Conservation (phyloP, 2,888 invertebrate species). For the Epirrhoe tristata region DNA sequence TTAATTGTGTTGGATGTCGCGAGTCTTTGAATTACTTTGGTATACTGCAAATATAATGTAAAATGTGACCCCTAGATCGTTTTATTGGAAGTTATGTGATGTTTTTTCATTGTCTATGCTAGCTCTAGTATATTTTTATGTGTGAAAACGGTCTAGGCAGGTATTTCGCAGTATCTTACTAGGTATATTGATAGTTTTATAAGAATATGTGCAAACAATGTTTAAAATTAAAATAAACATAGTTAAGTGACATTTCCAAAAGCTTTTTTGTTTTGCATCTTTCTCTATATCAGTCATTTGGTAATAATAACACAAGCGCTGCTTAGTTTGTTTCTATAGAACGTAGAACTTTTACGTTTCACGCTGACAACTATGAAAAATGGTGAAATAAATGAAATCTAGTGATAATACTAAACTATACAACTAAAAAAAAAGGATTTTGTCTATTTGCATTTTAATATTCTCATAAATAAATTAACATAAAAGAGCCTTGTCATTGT, state of each 20-base stretch:
- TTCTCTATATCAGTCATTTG: background rate
- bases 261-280: constrained; percentile 41
- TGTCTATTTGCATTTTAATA: no score
- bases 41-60: constrained; percentile 8
- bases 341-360: no score
- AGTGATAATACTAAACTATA: no score
- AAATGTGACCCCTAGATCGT: constrained; percentile 13
- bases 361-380: no score
- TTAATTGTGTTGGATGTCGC: constrained; percentile 9
- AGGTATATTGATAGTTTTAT: constrained; percentile 55
- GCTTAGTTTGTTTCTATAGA: no score
- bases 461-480: no score
- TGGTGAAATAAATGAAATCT: no score
- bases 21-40: constrained; percentile 13
- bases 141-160: constrained; percentile 25
- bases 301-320: no score
- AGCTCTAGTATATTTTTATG: constrained; percentile 13
- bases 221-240: constrained; percentile 48
- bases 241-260: constrained; percentile 56
- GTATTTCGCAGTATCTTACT: constrained; percentile 48
- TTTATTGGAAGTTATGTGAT: constrained; percentile 11
- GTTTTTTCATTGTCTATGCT: constrained; percentile 2
- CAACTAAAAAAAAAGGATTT: no score
- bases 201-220: constrained; percentile 57
- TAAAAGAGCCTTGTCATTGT: no score